phyloP scores from a whole-genome alignment of 2,113 vertebrate genomes.

The Synchiropus splendidus region DNA sequence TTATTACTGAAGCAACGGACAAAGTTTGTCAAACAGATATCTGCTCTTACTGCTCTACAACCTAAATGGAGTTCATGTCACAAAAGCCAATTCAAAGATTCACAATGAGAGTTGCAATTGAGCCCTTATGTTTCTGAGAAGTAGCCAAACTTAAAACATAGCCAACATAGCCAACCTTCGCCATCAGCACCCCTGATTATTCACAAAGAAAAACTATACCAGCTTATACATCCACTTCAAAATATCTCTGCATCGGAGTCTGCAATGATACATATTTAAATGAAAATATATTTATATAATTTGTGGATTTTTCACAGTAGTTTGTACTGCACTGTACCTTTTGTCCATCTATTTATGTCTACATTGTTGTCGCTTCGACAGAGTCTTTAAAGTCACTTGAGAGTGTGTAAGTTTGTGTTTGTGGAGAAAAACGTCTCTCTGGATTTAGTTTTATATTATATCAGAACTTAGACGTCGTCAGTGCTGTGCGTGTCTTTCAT shows the following conservation, averaged over 20 bases:
- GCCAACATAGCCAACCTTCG: slow-evolving; percentile 52
- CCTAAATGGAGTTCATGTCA: slow-evolving; percentile 61
- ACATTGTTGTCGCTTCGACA: slow-evolving; percentile 55
- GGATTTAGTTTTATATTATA: slow-evolving; percentile 43
- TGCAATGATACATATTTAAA: slow-evolving; percentile 70
- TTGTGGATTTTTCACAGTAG: slow-evolving; percentile 70
- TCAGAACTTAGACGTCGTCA: slow-evolving; percentile 46
- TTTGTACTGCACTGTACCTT: slow-evolving; percentile 66
- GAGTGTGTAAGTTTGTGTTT: slow-evolving; percentile 47
- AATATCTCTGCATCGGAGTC: slow-evolving; percentile 62
- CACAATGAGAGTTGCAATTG: slow-evolving; percentile 71
- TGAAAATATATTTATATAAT: slow-evolving; percentile 73
- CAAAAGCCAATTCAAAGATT: slow-evolving; percentile 67
- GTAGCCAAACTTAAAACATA: slow-evolving; percentile 63
- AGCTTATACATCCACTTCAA: slow-evolving; percentile 60
- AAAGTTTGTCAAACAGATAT: slow-evolving; percentile 61
- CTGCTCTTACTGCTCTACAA: slow-evolving; percentile 55
- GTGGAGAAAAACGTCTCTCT: slow-evolving; percentile 55
- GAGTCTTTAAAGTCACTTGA: slow-evolving; percentile 59
- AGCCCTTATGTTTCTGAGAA: slow-evolving; percentile 70
- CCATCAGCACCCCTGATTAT: slow-evolving; percentile 47
- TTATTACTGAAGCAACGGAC: slow-evolving; percentile 64
- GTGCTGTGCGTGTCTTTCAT: slow-evolving; percentile 56
- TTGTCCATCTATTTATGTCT: slow-evolving; percentile 61
- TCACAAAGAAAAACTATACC: slow-evolving; percentile 65